Percentiles rank a stretch among this genome's conserved stretches.
These are phyloP conservation scores for Cerastis rubricosa DNA, from an alignment of 2,888 invertebrate genomes.

Conservation along the genomic window DNA sequence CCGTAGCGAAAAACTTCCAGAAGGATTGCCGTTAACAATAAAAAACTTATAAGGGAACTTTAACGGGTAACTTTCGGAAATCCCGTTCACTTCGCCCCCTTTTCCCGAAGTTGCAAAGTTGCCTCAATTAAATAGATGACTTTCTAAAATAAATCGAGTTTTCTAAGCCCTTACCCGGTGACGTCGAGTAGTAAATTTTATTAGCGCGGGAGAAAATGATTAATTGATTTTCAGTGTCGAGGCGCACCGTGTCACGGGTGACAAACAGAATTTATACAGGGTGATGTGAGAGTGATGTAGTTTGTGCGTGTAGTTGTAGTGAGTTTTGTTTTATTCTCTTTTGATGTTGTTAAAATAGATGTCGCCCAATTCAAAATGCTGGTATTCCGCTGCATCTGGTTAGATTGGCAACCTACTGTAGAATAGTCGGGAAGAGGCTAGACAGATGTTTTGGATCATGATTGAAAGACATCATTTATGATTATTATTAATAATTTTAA, in stretches of 20 bases:
- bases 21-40: constrained; percentile 67
- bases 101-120: constrained; percentile 73
- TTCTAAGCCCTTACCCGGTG: constrained; percentile 67
- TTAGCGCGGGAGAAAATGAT: constrained; percentile 76
- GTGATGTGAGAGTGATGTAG: constrained; percentile 63
- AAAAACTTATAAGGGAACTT: constrained; percentile 67
- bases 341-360: constrained; percentile 1
- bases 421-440: no score
- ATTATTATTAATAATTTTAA: no score
- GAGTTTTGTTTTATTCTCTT: background rate
- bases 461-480: no score
- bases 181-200: constrained; percentile 79
- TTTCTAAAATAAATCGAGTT: constrained; percentile 75
- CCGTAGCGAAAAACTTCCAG: constrained; percentile 59
- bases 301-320: constrained; percentile 4
- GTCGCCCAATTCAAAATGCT: background rate
- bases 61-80: constrained; percentile 60
- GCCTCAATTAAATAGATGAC: constrained; percentile 78
- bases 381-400: no score
- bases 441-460: no score
- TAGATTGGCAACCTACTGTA: no score
- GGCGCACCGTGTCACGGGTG: constrained; percentile 69
- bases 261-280: constrained; percentile 73
- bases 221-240: constrained; percentile 74
- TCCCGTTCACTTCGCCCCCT: constrained; percentile 60